Percentiles rank a stretch among this genome's conserved stretches.
These are phyloP conservation scores for Camelus bactrianus DNA, from an alignment of 2,113 vertebrate species.

Conservation along the genomic window DNA sequence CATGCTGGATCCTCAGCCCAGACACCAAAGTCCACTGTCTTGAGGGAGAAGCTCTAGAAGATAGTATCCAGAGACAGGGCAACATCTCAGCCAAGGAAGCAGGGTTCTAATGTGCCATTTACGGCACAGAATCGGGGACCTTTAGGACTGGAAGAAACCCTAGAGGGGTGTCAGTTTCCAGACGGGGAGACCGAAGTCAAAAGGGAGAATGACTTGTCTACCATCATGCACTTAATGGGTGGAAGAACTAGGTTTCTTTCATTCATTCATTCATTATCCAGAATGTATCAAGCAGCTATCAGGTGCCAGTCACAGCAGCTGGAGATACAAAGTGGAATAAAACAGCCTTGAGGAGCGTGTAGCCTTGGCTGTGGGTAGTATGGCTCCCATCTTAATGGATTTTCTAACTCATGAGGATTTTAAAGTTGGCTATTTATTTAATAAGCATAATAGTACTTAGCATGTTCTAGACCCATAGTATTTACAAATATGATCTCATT, in stretches of 20 bases:
- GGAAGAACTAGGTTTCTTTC: not conserved
- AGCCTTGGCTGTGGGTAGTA: not conserved
- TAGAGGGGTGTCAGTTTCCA: not conserved
- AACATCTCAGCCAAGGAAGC: not conserved
- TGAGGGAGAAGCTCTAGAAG: not conserved
- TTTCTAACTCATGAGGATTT: not conserved
- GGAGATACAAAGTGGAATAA: not conserved
- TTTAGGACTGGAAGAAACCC: not conserved
- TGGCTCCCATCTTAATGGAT: not conserved
- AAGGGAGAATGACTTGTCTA: not conserved
- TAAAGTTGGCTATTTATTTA: not conserved
- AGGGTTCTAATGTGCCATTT: not conserved
- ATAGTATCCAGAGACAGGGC: not conserved
- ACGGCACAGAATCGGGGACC: not conserved
- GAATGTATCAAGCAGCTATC: not conserved
- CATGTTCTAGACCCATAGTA: not conserved
- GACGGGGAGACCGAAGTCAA: not conserved
- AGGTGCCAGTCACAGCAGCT: not conserved
- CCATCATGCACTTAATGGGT: fast-evolving
- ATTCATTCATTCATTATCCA: not conserved
- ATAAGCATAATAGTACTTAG: not conserved
- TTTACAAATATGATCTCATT: not conserved
- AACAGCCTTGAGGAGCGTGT: not conserved
- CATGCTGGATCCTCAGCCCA: not conserved
- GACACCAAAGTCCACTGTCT: not conserved